phyloP scores from a whole-genome alignment of 2,113 vertebrate genomes.

The Aegypius monachus region DNA sequence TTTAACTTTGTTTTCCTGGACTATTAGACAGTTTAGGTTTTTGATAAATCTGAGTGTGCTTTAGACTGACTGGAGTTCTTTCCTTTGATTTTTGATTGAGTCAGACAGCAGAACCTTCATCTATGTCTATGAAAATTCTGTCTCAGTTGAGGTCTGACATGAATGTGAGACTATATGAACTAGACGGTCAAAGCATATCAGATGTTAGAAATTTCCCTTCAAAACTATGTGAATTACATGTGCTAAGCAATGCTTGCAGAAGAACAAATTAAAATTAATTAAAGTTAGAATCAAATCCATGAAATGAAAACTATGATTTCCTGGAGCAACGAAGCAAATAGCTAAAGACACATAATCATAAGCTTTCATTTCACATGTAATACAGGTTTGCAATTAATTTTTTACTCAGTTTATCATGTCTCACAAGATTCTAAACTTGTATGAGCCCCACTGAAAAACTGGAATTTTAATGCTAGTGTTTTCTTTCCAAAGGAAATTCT shows the following conservation, averaged over 20 bases:
- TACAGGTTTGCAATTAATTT: neutral
- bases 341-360: neutral
- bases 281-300: slow-evolving; percentile 1
- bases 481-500: neutral
- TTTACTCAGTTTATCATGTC: neutral
- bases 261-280: slow-evolving; percentile 11
- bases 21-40: neutral
- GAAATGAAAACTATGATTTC: slow-evolving; percentile 6
- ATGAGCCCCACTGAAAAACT: neutral
- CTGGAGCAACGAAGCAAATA: neutral
- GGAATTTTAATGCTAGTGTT: neutral
- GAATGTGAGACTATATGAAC: neutral
- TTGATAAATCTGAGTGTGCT: neutral
- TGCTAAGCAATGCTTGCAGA: neutral
- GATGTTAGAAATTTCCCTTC: neutral
- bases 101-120: neutral
- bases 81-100: neutral
- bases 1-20: slow-evolving; percentile 5
- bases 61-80: neutral
- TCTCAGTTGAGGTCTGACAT: neutral
- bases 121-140: neutral
- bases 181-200: neutral
- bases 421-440: neutral
- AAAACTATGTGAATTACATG: neutral
- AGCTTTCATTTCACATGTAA: neutral